Conservation (phyloP, 2,797 vertebrate species). For the Pseudopleuronectes americanus region DNA sequence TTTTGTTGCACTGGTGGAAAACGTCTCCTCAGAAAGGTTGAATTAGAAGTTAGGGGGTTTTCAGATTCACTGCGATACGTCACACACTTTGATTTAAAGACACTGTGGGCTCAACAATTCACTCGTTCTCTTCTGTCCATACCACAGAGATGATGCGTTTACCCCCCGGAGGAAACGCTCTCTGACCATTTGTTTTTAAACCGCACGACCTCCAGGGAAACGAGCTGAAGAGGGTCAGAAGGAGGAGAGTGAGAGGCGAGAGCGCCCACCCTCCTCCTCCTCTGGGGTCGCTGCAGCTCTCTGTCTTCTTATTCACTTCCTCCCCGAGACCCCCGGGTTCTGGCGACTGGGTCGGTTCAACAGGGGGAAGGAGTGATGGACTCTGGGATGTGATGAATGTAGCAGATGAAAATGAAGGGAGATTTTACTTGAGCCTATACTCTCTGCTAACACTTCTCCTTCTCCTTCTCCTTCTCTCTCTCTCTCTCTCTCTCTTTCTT, state of each 20-base stretch:
- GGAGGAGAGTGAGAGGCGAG: not conserved
- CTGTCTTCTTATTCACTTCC: slow-evolving; percentile 60
- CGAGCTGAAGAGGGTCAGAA: too few species aligned
- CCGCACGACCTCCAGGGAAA: not conserved
- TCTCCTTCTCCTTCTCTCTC: slow-evolving; percentile 2
- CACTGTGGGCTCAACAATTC: not conserved
- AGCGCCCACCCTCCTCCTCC: slow-evolving; percentile 8
- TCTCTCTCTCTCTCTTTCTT: slow-evolving; percentile 47
- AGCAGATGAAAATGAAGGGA: slow-evolving; percentile 67
- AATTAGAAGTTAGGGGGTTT: too few species aligned
- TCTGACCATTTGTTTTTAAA: not conserved
- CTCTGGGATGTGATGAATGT: slow-evolving; percentile 65
- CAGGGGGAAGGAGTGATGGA: slow-evolving; percentile 8
- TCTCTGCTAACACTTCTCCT: slow-evolving; percentile 10
- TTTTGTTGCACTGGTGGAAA: slow-evolving; percentile 8
- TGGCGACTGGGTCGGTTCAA: slow-evolving; percentile 31
- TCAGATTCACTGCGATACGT: not conserved
- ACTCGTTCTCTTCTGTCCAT: not conserved
- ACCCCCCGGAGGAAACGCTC: not conserved
- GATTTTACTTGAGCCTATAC: slow-evolving; percentile 69
- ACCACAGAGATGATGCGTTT: not conserved
- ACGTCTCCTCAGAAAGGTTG: not conserved
- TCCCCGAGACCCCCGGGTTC: slow-evolving; percentile 18
- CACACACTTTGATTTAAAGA: slow-evolving; percentile 1
- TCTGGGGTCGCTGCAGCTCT: too few species aligned